These are phyloP conservation scores for Reticulitermes lucifugus DNA, from an alignment of 2,888 invertebrate genomes.

Conservation along the genomic window DNA sequence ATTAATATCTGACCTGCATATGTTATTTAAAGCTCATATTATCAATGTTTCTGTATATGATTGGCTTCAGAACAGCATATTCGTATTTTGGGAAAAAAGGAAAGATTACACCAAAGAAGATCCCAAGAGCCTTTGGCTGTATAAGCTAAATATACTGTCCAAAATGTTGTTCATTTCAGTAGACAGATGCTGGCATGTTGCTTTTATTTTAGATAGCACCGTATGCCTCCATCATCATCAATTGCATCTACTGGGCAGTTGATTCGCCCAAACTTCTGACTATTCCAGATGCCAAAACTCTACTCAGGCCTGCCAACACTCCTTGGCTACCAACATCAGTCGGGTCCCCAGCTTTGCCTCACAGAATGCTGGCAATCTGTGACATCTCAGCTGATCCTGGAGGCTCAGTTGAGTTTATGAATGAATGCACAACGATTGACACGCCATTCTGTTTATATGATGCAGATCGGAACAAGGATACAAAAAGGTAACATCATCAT, in stretches of 20 bases:
- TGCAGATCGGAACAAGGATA: constrained; percentile 97
- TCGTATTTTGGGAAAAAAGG: too few relatives aligned
- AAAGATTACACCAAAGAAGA: too few relatives aligned
- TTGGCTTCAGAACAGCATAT: too few relatives aligned
- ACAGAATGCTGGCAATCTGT: constrained; percentile 94
- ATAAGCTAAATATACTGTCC: too few relatives aligned
- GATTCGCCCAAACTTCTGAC: constrained; percentile 96
- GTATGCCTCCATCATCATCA: constrained; percentile 95
- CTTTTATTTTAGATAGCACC: constrained; percentile 84
- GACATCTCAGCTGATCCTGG: constrained; percentile 99
- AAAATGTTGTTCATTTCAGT: too few relatives aligned
- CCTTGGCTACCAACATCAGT: constrained; percentile 94
- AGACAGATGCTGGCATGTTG: background rate
- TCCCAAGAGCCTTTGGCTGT: too few relatives aligned
- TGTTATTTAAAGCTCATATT: too few relatives aligned
- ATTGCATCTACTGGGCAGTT: constrained; percentile 99
- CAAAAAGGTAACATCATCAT: constrained; percentile 74
- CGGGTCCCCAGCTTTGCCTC: constrained; percentile 89
- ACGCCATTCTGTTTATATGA: constrained; percentile 99
- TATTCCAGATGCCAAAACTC: constrained; percentile 96
- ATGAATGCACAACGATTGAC: constrained; percentile 99
- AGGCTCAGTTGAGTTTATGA: constrained; percentile 99
- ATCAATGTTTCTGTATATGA: too few relatives aligned
- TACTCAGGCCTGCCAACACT: constrained; percentile 87
- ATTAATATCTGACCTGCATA: too few relatives aligned